A percentile compares a stretch with the other conserved stretches of the same genome.
phyloP scores from a whole-genome alignment of 2,113 vertebrate genomes.

The Benitochromis conjunctus region DNA sequence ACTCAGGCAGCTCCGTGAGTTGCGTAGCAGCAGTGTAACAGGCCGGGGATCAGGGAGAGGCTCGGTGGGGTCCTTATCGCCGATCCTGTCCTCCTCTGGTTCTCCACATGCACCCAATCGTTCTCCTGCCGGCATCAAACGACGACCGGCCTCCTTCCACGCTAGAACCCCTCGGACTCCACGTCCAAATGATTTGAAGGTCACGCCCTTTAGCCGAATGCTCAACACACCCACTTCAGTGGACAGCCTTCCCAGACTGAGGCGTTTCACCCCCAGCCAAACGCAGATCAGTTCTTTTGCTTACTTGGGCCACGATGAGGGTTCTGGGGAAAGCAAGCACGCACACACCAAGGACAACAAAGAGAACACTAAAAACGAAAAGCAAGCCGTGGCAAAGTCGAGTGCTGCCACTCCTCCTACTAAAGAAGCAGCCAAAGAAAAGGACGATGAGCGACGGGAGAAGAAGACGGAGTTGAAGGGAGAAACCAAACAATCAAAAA shows the following conservation, averaged over 20 bases:
- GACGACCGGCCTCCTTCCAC: conserved; percentile 84
- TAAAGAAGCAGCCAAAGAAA: conserved; percentile 30
- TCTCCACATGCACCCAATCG: conserved; percentile 79
- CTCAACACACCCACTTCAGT: conserved; percentile 91
- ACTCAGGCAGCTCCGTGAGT: conserved; percentile 81
- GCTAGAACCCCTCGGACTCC: conserved; percentile 85
- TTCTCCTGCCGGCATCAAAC: conserved; percentile 82
- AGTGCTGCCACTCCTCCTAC: conserved; percentile 7
- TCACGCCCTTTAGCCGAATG: conserved; percentile 88
- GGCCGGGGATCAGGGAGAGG: conserved; percentile 74
- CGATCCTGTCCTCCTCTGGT: conserved; percentile 76
- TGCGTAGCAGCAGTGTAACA: conserved; percentile 78
- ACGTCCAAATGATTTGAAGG: conserved; percentile 89
- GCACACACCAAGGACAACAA: conserved; percentile 20
- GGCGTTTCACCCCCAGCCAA: conserved; percentile 88
- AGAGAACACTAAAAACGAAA: conserved; percentile 28
- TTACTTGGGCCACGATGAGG: conserved; percentile 84
- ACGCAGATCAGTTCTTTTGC: conserved; percentile 87
- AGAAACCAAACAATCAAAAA: conserved; percentile 62
- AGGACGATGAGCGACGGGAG: background rate
- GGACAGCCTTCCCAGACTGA: conserved; percentile 89
- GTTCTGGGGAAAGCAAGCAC: background rate
- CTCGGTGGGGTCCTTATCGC: conserved; percentile 79
- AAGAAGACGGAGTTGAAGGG: background rate
- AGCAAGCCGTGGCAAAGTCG: background rate